Evolutionary conservation across 37 sponge, comb jelly and placozoan species (phyloP), one percentile per base, ranked within the genome.

Genomic region (Spongilla lacustris): DNA sequence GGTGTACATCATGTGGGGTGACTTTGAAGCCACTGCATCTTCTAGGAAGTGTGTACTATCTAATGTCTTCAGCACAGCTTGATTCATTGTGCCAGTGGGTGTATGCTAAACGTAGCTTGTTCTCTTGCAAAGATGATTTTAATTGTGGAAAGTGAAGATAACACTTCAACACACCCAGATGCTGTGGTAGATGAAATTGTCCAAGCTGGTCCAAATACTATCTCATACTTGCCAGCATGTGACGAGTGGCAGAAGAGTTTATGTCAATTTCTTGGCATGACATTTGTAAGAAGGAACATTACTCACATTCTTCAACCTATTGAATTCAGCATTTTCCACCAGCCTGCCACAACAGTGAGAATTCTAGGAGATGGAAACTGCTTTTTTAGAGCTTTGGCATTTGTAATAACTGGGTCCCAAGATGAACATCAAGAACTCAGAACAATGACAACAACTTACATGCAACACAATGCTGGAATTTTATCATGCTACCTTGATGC

Each of bases 151-250:
- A 19, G 58, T 58, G 21, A 58, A 58, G 58, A 58, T 58, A 8
- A 58, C 4, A 58, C 58, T 17, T 17, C 21, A 58, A 58, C 0
- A 10, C 19, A 58, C 58, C 21, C 58, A 58, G 58, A 58, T 17
- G 21, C 58, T 58, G 11, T 58, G 58, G 58, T 58, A 58, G 58
- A 58, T 6, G 58, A 58, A 58, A 17, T 58, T 19, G 58, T 1
- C 58, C 4, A 19, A 58, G 21, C 4, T 19, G 21, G 58, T 58
- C 58, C 58, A 58, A 58, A 0, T 17, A 58, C 58, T 58, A 58
- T 58, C 58, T 58, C 58, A 58, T 58, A 58, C 58, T 58, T 58
- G 58, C 58, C 58, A 58, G 58, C 58, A 58, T 58, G 58, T 58
- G 58, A 58, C 11, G 21, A 58, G 58, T 58, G 58, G 58, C 58